Percentiles rank a stretch among this genome's conserved stretches.
phyloP scores from a whole-genome alignment of 2,888 invertebrate genomes.

The Chorisops tibialis region DNA sequence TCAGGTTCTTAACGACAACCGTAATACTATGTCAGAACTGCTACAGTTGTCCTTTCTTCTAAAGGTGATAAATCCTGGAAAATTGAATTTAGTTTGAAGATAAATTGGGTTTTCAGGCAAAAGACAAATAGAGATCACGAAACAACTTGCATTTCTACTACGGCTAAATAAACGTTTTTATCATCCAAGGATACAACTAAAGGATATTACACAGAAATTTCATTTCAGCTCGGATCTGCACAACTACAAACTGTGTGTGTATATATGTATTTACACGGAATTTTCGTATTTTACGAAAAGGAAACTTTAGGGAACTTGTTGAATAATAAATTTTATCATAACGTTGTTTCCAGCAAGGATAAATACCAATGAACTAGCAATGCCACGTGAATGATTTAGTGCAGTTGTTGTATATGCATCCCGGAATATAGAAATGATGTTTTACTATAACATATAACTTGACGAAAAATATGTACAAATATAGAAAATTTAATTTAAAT shows the following conservation, averaged over 20 bases:
- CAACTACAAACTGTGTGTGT: neutral
- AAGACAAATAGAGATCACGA: slow-evolving; percentile 19
- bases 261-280: neutral
- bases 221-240: neutral
- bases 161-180: slow-evolving; percentile 8
- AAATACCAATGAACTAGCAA: slow-evolving; percentile 22
- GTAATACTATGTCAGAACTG: neutral
- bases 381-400: slow-evolving; percentile 15
- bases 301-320: slow-evolving; percentile 19
- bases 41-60: slow-evolving; percentile 12
- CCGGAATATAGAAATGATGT: slow-evolving; percentile 1
- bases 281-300: neutral
- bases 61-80: slow-evolving; percentile 21
- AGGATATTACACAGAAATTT: slow-evolving; percentile 6
- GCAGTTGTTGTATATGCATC: slow-evolving; percentile 13
- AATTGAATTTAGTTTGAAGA: slow-evolving; percentile 21
- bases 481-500: slow-evolving; percentile 8
- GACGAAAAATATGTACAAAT: neutral
- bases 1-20: neutral
- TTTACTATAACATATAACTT: neutral
- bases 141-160: slow-evolving; percentile 8
- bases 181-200: neutral
- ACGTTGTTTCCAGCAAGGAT: slow-evolving; percentile 20
- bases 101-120: slow-evolving; percentile 15
- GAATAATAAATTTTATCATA: slow-evolving; percentile 20